A percentile compares a stretch with the other conserved stretches of the same genome.
These are phyloP conservation scores for Busseola fusca DNA, from an alignment of 2,888 invertebrate species.

Conservation along the genomic window DNA sequence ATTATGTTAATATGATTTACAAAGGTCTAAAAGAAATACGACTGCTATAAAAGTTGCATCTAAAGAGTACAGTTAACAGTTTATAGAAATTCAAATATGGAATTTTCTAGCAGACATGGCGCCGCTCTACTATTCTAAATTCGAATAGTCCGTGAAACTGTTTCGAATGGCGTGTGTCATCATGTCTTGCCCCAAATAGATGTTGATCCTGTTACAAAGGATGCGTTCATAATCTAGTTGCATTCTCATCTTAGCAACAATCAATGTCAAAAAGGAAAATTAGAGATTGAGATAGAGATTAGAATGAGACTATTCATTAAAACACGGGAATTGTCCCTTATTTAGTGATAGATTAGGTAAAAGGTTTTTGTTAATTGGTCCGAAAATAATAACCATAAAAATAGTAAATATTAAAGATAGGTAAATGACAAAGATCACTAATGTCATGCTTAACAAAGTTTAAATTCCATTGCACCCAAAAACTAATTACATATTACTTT, in stretches of 20 bases:
- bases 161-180: conserved; percentile 61
- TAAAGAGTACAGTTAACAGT: conserved; percentile 70
- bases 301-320: neutral
- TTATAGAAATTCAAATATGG: conserved; percentile 76
- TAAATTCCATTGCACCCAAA: too few species aligned
- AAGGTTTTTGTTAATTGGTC: neutral
- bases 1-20: conserved; percentile 4
- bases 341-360: neutral
- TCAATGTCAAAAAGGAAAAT: neutral
- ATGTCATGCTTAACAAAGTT: too few species aligned
- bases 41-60: conserved; percentile 51
- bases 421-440: neutral
- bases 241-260: neutral
- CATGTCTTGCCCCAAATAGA: conserved; percentile 65
- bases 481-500: too few species aligned
- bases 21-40: conserved; percentile 29
- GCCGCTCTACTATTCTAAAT: conserved; percentile 60
- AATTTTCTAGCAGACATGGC: conserved; percentile 63
- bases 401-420: neutral
- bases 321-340: neutral
- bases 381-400: neutral
- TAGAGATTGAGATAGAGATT: neutral
- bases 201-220: conserved; percentile 59
- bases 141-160: conserved; percentile 74
- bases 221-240: conserved; percentile 32